Base-by-base conservation (phyloP, 2,888 invertebrate species). In the Synanthedon vespiformis region DNA sequence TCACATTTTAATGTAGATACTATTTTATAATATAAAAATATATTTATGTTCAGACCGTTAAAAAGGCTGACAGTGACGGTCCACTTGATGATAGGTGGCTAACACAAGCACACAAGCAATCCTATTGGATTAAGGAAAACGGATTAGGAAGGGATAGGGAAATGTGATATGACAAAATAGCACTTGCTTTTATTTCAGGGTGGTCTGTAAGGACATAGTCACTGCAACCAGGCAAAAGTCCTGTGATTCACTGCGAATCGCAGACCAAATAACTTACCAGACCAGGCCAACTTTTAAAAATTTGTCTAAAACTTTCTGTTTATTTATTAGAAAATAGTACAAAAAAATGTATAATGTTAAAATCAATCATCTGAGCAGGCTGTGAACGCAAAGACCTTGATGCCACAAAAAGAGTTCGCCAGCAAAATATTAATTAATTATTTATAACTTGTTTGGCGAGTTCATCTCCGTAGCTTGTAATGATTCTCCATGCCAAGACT, bases 361-460 rank as follows among this genome's bases (percentile, higher is more conserved):
- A n/a, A 44, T 44, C 3, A 13, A 34, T 10, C 34, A 14, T 44
- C 12, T 44, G 14, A 44, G 41, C 13, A 41, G 44, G 13, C 14
- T 44, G 44, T 44, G 44, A 44, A 44, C 44, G 44, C 44, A 12
- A 67, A 55, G 63, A 77, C 82, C 82, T 84, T 82, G 82, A 68
- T 67, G 68, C 66, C 64, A 70, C 73, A 70, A 72, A 74, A 74
- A 59, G 61, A 79, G 78, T 79, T 80, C 72, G 77, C 74, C 76
- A 74, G 70, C 74, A 76, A 78, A 82, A 80, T 78, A 77, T 77
- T 79, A 81, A 83, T 81, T 78, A 81, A 79, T 78, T 80, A 80
- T 80, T 77, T 79, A 77, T 77, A 81, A 82, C 83, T 71, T 67
- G 83, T 82, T 82, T 76, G 76, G 73, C 68, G 57, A 68, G 77